Evolutionary conservation across 2,888 invertebrate species (phyloP).

Genomic region (Morpho achilles): DNA sequence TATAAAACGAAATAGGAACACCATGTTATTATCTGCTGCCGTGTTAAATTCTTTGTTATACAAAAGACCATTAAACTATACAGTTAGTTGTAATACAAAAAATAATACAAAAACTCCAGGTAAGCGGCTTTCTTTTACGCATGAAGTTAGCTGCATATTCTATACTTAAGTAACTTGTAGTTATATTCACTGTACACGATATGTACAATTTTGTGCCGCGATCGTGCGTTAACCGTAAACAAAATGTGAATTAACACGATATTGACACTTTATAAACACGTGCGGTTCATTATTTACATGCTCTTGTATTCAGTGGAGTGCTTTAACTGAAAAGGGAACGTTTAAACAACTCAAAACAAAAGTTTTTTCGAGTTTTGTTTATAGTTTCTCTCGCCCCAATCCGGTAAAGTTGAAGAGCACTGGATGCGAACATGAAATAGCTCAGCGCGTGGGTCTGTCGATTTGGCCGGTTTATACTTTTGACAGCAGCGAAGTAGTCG

Average conservation of each 20-base stretch:
- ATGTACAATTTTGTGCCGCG: slow-evolving; percentile 19
- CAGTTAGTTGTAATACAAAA: slow-evolving; percentile 18
- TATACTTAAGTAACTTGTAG: slow-evolving; percentile 30
- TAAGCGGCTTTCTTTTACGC: slow-evolving; percentile 20
- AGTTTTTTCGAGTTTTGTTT: slow-evolving; percentile 60
- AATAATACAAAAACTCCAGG: slow-evolving; percentile 11
- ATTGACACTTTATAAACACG: slow-evolving; percentile 58
- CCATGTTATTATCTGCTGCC: background rate
- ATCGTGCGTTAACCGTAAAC: slow-evolving; percentile 66
- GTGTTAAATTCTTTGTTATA: slow-evolving; percentile 9
- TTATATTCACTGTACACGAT: slow-evolving; percentile 11
- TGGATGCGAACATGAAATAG: slow-evolving; percentile 45
- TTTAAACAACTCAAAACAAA: slow-evolving; percentile 38
- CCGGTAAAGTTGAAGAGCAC: slow-evolving; percentile 56
- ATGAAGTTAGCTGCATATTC: slow-evolving; percentile 45
- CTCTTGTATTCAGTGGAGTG: slow-evolving; percentile 49
- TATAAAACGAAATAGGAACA: too few species aligned
- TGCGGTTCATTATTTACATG: slow-evolving; percentile 50
- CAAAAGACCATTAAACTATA: slow-evolving; percentile 13
- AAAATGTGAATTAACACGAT: slow-evolving; percentile 51
- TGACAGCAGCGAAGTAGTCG: slow-evolving; percentile 54
- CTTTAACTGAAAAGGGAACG: slow-evolving; percentile 44
- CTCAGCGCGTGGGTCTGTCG: slow-evolving; percentile 48
- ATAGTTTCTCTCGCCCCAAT: slow-evolving; percentile 49
- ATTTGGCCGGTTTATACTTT: slow-evolving; percentile 66